Base-by-base conservation (phyloP, 2,888 invertebrate species). In the Dendrolimus houi region DNA sequence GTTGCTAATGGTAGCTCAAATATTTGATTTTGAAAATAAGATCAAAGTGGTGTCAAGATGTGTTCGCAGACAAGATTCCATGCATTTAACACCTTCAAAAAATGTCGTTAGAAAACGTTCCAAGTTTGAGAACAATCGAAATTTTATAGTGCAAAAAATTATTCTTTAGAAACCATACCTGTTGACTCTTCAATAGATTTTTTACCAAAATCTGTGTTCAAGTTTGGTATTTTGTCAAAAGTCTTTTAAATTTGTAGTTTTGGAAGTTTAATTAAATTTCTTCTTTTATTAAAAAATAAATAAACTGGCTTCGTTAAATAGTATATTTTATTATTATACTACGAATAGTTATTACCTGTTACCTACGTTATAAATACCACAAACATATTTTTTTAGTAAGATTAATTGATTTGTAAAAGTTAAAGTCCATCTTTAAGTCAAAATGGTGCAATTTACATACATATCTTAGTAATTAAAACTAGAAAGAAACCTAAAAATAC, bases 51-150 rank as follows among this genome's bases (percentile, higher is more conserved):
- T 70, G 68, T 68, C 64, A 70, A 71, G 62, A 64, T 47, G 62
- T 70, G 59, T 68, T 70, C 67, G 69, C 65, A 65, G 69, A 74
- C 71, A 72, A 70, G 71, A 87, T 86, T 80, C 83, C 70, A 60
- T 64, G 68, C 80, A 78, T 80, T 83, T 80, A 75, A 78, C 81
- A 79, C 76, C 70, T 67, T 65, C 71, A 72, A 80, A 83, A 83
- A 80, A 79, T 68, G 57, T 60, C 65, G 66, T 68, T 71, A 66
- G 66, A 69, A 70, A 69, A 65, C 62, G 72, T 77, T 76, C 74
- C 71, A 68, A 68, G 70, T 73, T 74, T 71, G 82, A 85, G 82
- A 83, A 85, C 84, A 85, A 87, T 86, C 85, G 85, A 80, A 84
- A 80, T 80, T 79, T 79, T 78, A 81, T 79, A 82, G 72, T 66